A percentile compares a stretch with the other conserved stretches of the same genome.
Evolutionary conservation across 53 echinoderm and acorn worm genomes (phyloP).

Genomic region (Actinopyga echinites): DNA sequence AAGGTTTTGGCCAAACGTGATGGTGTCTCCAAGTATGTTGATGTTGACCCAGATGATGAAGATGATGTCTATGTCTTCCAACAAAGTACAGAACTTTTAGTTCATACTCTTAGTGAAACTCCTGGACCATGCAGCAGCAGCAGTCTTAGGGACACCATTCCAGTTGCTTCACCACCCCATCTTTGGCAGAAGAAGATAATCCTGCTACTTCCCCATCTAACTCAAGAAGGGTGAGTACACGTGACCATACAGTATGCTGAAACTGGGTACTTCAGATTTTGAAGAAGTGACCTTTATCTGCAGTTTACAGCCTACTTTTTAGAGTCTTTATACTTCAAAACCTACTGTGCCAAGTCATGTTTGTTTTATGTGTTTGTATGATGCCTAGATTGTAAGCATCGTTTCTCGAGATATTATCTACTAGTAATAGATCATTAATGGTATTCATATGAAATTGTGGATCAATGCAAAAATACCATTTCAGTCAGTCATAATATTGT

Average conservation of each 20-base stretch:
- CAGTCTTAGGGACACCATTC: conserved; percentile 14
- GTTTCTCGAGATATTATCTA: no score
- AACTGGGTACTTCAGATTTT: neutral
- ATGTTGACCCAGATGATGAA: conserved; percentile 32
- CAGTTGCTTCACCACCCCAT: conserved; percentile 3
- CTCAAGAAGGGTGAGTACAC: neutral
- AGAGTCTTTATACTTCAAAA: neutral
- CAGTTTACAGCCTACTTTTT: neutral
- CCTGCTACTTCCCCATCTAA: neutral
- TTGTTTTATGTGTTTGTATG: neutral
- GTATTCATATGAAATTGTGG: neutral
- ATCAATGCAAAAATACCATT: neutral
- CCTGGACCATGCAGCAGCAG: neutral
- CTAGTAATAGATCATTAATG: no score
- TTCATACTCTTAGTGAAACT: neutral
- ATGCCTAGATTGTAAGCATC: no score
- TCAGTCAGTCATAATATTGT: neutral
- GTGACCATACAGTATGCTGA: neutral
- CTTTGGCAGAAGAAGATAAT: conserved; percentile 7
- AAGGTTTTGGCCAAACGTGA: neutral
- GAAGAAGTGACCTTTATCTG: neutral
- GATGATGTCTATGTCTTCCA: conserved; percentile 27
- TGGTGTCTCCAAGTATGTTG: conserved; percentile 15
- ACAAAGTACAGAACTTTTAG: conserved; percentile 15
- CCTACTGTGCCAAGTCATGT: neutral